Conservation (phyloP, 2,888 invertebrate genomes). For the Calephelis perditalis region DNA sequence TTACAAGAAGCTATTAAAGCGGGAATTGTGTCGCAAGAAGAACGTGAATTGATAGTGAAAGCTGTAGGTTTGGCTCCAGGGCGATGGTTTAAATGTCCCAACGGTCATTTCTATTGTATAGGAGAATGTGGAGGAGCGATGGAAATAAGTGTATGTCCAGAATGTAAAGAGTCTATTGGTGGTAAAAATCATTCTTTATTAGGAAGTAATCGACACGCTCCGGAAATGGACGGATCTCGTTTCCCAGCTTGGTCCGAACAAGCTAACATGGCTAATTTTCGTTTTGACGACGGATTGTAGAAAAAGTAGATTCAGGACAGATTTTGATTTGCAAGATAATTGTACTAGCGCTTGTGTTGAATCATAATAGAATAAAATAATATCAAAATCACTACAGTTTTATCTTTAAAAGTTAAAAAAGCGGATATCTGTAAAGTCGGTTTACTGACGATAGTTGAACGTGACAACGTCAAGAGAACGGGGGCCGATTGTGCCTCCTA, state of each 20-base stretch:
- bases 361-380: too few relatives aligned
- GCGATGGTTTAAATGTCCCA: conserved; percentile 84
- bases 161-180: conserved; percentile 78
- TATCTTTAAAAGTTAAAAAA: too few relatives aligned
- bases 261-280: too few relatives aligned
- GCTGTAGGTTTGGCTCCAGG: conserved; percentile 77
- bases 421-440: too few relatives aligned
- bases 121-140: conserved; percentile 83
- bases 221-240: conserved; percentile 72
- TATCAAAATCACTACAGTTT: too few relatives aligned
- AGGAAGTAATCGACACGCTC: conserved; percentile 49
- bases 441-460: too few relatives aligned
- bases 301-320: too few relatives aligned
- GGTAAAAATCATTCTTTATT: conserved; percentile 53
- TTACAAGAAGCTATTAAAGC: conserved; percentile 41
- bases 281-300: too few relatives aligned
- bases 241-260: conserved; percentile 65
- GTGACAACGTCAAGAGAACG: too few relatives aligned
- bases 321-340: too few relatives aligned
- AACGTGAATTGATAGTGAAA: conserved; percentile 71
- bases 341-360: too few relatives aligned
- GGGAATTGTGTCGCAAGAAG: conserved; percentile 40
- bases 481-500: too few relatives aligned
- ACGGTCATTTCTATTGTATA: conserved; percentile 82
- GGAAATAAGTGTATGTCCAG: conserved; percentile 65